Evolutionary conservation across 2,888 invertebrate genomes (phyloP).

Genomic region (Sphecodes monilicornis): DNA sequence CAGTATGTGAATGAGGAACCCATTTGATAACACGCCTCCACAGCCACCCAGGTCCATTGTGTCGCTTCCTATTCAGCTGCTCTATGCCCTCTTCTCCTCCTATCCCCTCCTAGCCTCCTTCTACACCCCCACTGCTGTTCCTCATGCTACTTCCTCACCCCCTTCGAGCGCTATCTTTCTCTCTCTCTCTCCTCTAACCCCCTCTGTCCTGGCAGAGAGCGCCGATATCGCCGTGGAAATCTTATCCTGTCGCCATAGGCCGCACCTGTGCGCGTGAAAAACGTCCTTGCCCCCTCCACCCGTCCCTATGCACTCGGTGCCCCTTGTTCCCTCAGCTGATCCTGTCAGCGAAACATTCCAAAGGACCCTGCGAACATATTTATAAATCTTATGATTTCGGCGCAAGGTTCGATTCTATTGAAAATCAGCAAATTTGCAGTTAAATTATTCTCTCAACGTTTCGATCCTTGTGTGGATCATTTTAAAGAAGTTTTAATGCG

Average conservation of each 20-base stretch:
- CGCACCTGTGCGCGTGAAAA: slow-evolving; percentile 57
- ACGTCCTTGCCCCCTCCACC: not conserved
- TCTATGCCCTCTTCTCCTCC: slow-evolving; percentile 80
- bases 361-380: not conserved
- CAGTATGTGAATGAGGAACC: slow-evolving; percentile 85
- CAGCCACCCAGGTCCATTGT: slow-evolving; percentile 84
- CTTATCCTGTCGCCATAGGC: slow-evolving; percentile 67
- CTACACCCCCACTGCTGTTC: slow-evolving; percentile 56
- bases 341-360: not conserved
- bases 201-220: slow-evolving; percentile 43
- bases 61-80: slow-evolving; percentile 84
- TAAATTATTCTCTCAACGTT: no score
- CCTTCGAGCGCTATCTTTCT: slow-evolving; percentile 58
- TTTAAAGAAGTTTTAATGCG: no score
- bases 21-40: slow-evolving; percentile 84
- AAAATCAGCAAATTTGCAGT: no score
- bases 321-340: not conserved
- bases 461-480: no score
- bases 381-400: no score
- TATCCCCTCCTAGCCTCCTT: slow-evolving; percentile 58
- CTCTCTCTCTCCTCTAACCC: slow-evolving; percentile 53
- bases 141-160: slow-evolving; percentile 58
- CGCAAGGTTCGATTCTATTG: no score
- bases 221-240: slow-evolving; percentile 78
- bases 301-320: not conserved